Evolutionary conservation across 2,888 invertebrate genomes (phyloP).

Genomic region (Chydorus sphaericus): DNA sequence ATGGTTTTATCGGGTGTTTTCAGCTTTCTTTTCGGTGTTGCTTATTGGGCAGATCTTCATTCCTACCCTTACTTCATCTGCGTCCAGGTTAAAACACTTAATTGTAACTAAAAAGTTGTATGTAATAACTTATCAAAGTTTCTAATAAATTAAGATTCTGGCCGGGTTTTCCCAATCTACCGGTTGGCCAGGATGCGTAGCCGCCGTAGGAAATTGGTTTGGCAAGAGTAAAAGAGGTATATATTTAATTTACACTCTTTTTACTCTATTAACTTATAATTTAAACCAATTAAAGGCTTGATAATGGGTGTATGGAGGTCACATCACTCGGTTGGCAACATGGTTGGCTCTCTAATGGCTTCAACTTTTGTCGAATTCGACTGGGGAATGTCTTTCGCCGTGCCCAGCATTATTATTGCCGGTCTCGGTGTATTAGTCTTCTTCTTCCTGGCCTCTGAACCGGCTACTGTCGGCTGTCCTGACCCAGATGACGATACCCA

Average conservation of each 20-base stretch:
- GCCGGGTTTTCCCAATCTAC: conserved; percentile 82
- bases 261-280: not conserved
- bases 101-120: not conserved
- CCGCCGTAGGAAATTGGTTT: conserved; percentile 91
- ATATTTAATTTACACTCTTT: not conserved
- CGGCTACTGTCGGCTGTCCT: conserved; percentile 52
- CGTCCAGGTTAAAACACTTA: conserved; percentile 48
- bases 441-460: conserved; percentile 70
- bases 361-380: conserved; percentile 67
- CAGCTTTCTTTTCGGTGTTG: conserved; percentile 78
- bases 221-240: conserved; percentile 71
- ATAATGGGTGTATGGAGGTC: conserved; percentile 97
- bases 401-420: conserved; percentile 73
- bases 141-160: conserved; percentile 38
- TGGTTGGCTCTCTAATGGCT: conserved; percentile 79
- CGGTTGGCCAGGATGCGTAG: conserved; percentile 93
- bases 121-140: not conserved
- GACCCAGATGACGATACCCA: conserved; percentile 26
- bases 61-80: conserved; percentile 62
- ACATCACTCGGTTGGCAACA: conserved; percentile 90
- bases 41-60: conserved; percentile 65
- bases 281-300: conserved; percentile 39
- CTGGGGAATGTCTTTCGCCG: conserved; percentile 84
- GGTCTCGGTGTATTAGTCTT: conserved; percentile 55
- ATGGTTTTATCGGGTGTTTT: conserved; percentile 78